Evolutionary conservation across 2,888 invertebrate genomes (phyloP).

Genomic region (Leuctra nigra): DNA sequence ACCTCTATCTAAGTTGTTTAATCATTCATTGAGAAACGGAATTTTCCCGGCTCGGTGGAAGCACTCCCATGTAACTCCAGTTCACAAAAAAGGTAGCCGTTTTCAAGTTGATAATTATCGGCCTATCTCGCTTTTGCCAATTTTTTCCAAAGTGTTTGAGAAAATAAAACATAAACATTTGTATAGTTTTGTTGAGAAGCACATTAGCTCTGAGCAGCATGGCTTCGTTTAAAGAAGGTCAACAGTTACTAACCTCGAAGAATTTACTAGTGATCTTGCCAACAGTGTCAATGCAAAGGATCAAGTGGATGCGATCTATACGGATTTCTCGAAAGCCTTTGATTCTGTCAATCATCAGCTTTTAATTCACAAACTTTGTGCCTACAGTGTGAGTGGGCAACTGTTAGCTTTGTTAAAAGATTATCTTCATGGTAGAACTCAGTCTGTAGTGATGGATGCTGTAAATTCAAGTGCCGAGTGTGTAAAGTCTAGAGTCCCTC

Average conservation of each 20-base stretch:
- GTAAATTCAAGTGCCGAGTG: neutral
- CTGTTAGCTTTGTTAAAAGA: neutral
- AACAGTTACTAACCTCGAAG: neutral
- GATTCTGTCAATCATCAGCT: constrained; percentile 1
- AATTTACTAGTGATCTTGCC: constrained; percentile 1
- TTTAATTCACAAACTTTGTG: neutral
- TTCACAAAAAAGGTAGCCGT: neutral
- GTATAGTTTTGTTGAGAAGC: neutral
- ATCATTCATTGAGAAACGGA: neutral
- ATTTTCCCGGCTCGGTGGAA: neutral
- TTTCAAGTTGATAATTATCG: neutral
- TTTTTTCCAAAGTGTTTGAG: neutral
- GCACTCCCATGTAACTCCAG: neutral
- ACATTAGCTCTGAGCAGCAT: neutral
- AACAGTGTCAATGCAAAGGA: neutral
- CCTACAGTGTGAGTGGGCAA: neutral
- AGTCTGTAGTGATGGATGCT: constrained; percentile 2
- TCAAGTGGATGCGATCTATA: constrained; percentile 8
- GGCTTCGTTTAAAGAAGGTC: neutral
- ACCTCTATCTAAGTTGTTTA: neutral
- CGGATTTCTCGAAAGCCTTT: constrained; percentile 8
- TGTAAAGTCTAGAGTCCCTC: constrained; percentile 1
- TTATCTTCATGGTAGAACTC: neutral
- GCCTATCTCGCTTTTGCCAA: neutral
- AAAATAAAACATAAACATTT: neutral